Percentiles rank a stretch among this genome's conserved stretches.
phyloP scores from a whole-genome alignment of 2,888 invertebrate species.

The Agrochola lychnidis region DNA sequence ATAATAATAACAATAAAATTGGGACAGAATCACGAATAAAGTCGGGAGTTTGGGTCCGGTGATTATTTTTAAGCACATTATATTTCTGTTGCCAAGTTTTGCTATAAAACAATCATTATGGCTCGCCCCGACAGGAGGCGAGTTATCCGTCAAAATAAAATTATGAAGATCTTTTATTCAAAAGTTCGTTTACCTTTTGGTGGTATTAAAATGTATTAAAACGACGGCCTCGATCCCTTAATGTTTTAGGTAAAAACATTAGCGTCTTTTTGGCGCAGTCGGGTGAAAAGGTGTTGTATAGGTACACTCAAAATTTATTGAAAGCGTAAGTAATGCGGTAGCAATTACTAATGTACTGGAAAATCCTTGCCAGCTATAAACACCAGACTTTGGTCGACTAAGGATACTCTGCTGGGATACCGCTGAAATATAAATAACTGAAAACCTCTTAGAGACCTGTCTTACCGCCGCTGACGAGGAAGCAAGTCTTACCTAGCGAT shows the following conservation, averaged over 20 bases:
- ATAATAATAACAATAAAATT: neutral
- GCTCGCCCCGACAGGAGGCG: constrained; percentile 3
- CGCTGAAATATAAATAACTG: no score
- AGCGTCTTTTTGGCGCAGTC: constrained; percentile 12
- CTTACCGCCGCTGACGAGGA: no score
- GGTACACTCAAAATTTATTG: constrained; percentile 30
- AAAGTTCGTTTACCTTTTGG: neutral
- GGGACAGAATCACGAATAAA: constrained; percentile 9
- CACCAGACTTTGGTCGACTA: neutral
- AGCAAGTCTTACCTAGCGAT: no score
- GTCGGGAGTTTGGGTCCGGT: neutral
- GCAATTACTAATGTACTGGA: constrained; percentile 31
- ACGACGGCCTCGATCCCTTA: constrained; percentile 10
- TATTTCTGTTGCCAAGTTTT: constrained; percentile 28
- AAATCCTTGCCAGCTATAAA: constrained; percentile 22
- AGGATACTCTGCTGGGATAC: neutral
- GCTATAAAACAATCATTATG: constrained; percentile 38
- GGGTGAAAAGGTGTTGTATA: constrained; percentile 22
- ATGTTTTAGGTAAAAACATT: constrained; percentile 36
- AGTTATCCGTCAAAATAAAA: constrained; percentile 41
- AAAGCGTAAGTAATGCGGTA: constrained; percentile 43
- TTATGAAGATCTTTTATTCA: constrained; percentile 26
- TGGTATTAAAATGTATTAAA: constrained; percentile 27
- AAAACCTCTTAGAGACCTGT: no score
- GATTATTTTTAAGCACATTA: constrained; percentile 23